These are phyloP conservation scores for Nomada ruficornis DNA, from an alignment of 2,888 invertebrate species.

Conservation along the genomic window DNA sequence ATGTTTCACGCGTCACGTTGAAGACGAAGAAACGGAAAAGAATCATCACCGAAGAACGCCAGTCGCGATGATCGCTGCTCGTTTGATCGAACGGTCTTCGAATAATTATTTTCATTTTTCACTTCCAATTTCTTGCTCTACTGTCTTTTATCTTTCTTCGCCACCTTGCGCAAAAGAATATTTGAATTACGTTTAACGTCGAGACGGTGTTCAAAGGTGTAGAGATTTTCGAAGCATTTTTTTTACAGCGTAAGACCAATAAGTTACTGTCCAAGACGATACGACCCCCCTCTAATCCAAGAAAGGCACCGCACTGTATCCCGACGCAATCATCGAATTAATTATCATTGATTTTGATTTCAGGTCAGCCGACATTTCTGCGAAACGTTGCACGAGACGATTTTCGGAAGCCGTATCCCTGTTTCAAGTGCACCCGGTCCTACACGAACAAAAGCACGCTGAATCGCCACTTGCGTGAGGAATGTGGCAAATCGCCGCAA, in stretches of 20 bases:
- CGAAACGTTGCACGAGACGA: constrained; percentile 43
- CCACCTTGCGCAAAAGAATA: background rate
- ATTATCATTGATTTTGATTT: constrained; percentile 54
- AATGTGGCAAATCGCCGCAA: constrained; percentile 81
- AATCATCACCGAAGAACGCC: background rate
- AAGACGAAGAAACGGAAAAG: no score
- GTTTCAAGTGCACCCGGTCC: constrained; percentile 76
- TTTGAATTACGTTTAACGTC: no score
- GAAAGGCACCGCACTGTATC: background rate
- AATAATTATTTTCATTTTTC: no score
- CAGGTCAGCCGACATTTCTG: constrained; percentile 39
- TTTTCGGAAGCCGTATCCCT: constrained; percentile 64
- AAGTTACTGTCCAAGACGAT: constrained; percentile 17
- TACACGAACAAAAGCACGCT: constrained; percentile 88
- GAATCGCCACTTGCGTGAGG: constrained; percentile 81
- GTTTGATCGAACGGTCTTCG: background rate
- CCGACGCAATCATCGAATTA: constrained; percentile 2
- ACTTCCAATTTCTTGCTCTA: background rate
- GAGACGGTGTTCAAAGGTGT: no score
- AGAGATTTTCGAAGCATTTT: no score
- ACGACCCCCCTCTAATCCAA: background rate
- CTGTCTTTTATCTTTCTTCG: background rate
- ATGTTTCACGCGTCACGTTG: background rate
- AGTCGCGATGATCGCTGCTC: background rate
- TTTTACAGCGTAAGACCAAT: background rate